Percentiles rank a stretch among this genome's conserved stretches.
Evolutionary conservation across 1,140 invertebrate genomes (phyloP).

Genomic region (Propsilocerus akamusi): DNA sequence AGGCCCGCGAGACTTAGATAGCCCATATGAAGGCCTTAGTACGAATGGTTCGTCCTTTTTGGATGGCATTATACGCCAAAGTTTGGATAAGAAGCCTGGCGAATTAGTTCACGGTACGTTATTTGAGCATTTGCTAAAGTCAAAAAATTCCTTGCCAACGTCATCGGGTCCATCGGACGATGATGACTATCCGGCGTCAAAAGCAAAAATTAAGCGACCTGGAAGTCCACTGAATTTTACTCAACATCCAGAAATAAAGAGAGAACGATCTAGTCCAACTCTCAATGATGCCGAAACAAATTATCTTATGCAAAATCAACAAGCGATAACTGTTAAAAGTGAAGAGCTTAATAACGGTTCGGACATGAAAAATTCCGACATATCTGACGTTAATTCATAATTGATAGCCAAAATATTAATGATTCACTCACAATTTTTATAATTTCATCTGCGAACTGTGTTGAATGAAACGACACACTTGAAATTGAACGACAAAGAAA

Average conservation of each 20-base stretch:
- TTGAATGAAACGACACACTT: background rate
- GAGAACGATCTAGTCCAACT: slow-evolving; percentile 15
- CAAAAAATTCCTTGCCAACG: slow-evolving; percentile 37
- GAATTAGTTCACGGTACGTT: slow-evolving; percentile 39
- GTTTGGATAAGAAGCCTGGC: slow-evolving; percentile 29
- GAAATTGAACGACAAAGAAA: background rate
- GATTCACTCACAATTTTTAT: too few species aligned
- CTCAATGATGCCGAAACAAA: background rate
- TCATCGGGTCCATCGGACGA: slow-evolving; percentile 15
- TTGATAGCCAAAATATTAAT: slow-evolving; percentile 1
- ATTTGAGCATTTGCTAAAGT: slow-evolving; percentile 47
- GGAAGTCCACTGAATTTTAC: slow-evolving; percentile 16
- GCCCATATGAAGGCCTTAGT: slow-evolving; percentile 35
- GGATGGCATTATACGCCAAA: slow-evolving; percentile 61
- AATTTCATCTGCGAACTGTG: background rate
- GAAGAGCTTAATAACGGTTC: background rate
- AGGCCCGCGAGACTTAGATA: slow-evolving; percentile 32
- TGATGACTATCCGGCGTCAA: slow-evolving; percentile 13
- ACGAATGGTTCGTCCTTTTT: slow-evolving; percentile 57
- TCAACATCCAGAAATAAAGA: slow-evolving; percentile 15
- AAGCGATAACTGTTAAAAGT: background rate
- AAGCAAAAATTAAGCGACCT: slow-evolving; percentile 11
- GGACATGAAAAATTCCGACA: background rate
- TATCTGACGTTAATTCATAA: slow-evolving; percentile 3
- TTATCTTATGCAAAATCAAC: background rate